Evolutionary conservation across 2,888 invertebrate species (phyloP).

Genomic region (Cheiracanthium punctorium): DNA sequence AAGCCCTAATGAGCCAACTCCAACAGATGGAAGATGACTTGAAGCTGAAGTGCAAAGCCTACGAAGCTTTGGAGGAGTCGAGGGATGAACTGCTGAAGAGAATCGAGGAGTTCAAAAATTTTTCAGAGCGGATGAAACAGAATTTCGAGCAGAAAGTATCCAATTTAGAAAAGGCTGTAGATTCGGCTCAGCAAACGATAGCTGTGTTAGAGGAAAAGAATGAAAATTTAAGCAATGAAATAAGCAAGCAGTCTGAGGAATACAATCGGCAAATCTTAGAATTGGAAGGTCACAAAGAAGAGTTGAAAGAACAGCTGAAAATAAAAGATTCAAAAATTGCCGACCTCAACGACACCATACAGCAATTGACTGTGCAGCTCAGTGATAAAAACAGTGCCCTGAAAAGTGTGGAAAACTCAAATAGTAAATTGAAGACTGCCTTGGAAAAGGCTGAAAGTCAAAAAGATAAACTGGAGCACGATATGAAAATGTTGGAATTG

Average conservation of each 20-base stretch:
- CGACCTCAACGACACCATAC: slow-evolving; percentile 24
- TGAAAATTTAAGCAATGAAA: slow-evolving; percentile 45
- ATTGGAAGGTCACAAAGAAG: slow-evolving; percentile 23
- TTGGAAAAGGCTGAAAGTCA: slow-evolving; percentile 41
- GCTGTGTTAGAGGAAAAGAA: slow-evolving; percentile 35
- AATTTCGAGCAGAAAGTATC: slow-evolving; percentile 28
- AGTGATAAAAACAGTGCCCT: slow-evolving; percentile 14
- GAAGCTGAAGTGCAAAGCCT: slow-evolving; percentile 16
- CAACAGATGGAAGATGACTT: slow-evolving; percentile 39
- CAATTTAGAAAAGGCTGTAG: slow-evolving; percentile 25
- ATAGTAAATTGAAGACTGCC: background rate
- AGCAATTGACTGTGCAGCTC: slow-evolving; percentile 25
- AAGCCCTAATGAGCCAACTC: slow-evolving; percentile 6
- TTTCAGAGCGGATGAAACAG: slow-evolving; percentile 23
- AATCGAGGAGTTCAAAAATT: slow-evolving; percentile 37
- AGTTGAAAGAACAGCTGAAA: slow-evolving; percentile 32
- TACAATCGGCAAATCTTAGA: slow-evolving; percentile 29
- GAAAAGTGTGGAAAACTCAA: background rate
- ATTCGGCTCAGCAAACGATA: slow-evolving; percentile 32
- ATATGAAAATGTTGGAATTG: slow-evolving; percentile 43
- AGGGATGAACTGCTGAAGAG: slow-evolving; percentile 17
- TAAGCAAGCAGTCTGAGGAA: slow-evolving; percentile 26
- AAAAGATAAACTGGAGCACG: slow-evolving; percentile 35
- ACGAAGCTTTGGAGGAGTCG: slow-evolving; percentile 26
- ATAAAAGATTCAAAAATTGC: slow-evolving; percentile 37